phyloP scores from a whole-genome alignment of 1,140 invertebrate genomes.

The Diabrotica undecimpunctata region DNA sequence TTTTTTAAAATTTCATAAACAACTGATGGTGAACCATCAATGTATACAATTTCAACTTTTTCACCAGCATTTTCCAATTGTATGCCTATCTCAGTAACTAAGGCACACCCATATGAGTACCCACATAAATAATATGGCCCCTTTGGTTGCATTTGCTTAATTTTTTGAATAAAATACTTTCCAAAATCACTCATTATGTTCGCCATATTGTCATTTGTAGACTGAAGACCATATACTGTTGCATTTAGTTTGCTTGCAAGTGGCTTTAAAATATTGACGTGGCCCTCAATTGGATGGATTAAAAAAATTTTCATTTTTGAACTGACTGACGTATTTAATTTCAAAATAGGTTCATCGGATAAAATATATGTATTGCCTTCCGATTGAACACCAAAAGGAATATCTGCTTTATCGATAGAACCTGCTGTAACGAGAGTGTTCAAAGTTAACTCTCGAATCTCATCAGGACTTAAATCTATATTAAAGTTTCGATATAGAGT shows the following conservation, averaged over 20 bases:
- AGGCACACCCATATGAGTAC: conserved; percentile 22
- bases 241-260: conserved; percentile 19
- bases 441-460: conserved; percentile 20
- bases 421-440: conserved; percentile 8
- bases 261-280: conserved; percentile 11
- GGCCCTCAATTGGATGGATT: conserved; percentile 23
- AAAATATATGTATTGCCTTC: background rate
- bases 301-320: conserved; percentile 19
- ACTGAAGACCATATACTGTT: conserved; percentile 24
- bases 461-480: conserved; percentile 19
- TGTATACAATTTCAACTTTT: conserved; percentile 13
- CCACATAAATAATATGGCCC: conserved; percentile 23
- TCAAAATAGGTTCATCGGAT: conserved; percentile 8
- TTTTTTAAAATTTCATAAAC: conserved; percentile 9
- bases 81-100: conserved; percentile 16
- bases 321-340: conserved; percentile 9
- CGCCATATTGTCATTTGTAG: background rate
- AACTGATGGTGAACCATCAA: conserved; percentile 21
- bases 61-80: conserved; percentile 24
- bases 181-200: conserved; percentile 13
- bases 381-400: background rate
- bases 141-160: conserved; percentile 14
- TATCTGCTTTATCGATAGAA: background rate
- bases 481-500: conserved; percentile 59
- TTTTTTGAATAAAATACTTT: conserved; percentile 9